Percentiles rank a stretch among this genome's conserved stretches.
phyloP scores from a whole-genome alignment of 2,797 vertebrate species.

The Falco cherrug region DNA sequence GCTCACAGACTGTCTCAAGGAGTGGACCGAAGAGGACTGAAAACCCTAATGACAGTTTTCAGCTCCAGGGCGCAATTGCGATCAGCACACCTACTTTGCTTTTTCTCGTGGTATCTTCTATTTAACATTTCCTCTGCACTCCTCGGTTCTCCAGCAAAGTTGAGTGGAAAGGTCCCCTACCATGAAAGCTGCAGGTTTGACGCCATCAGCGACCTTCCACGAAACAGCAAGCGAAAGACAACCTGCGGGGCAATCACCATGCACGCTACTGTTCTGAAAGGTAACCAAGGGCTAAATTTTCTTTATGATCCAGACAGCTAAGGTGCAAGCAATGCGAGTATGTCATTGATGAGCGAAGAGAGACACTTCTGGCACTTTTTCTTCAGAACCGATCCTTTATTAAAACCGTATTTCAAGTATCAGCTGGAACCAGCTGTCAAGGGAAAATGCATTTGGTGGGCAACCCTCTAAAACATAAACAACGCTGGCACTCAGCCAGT shows the following conservation, averaged over 20 bases:
- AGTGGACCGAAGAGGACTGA: neutral
- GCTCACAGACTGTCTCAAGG: neutral
- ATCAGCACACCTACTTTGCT: neutral
- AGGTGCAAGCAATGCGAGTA: accelerated
- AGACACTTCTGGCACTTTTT: neutral
- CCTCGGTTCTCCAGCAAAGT: neutral
- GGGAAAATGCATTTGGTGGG: neutral
- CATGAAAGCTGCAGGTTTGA: neutral
- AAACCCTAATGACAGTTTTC: neutral
- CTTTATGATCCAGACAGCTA: neutral
- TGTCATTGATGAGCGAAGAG: neutral
- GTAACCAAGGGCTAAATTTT: neutral
- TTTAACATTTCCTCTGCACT: neutral
- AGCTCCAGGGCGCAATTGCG: neutral
- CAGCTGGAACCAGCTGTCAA: neutral
- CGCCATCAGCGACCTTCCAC: neutral
- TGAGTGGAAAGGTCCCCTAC: neutral
- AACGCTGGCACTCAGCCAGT: neutral
- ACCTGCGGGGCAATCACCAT: neutral
- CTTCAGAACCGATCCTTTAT: neutral
- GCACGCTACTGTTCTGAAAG: neutral
- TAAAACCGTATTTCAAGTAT: neutral
- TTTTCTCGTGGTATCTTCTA: neutral
- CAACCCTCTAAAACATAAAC: neutral
- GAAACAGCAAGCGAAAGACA: neutral